Conservation (phyloP, 2,113 vertebrate genomes). For the Melanerpes aurifrons region DNA sequence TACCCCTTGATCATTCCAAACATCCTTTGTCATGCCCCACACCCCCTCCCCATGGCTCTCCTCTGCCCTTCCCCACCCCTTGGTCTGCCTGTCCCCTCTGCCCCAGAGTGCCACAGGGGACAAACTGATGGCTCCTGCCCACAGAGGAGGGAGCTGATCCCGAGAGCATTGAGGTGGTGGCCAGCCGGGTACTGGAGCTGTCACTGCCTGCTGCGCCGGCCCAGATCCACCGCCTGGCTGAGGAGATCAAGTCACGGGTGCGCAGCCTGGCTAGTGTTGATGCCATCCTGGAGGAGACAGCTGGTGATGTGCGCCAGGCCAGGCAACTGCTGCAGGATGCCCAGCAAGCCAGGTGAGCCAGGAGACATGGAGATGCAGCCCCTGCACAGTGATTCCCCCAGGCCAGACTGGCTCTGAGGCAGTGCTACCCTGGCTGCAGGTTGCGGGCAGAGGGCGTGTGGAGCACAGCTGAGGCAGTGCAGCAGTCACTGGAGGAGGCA, state of each 20-base stretch:
- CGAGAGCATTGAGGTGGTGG: slow-evolving; percentile 92
- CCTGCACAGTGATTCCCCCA: fast-evolving
- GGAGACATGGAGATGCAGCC: fast-evolving
- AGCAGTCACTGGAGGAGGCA: slow-evolving; percentile 84
- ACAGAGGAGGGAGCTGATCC: slow-evolving; percentile 96
- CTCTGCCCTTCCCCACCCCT: not conserved
- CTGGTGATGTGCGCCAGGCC: slow-evolving; percentile 85
- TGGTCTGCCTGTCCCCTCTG: not conserved
- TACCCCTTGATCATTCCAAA: not conserved
- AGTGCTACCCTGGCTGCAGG: not conserved
- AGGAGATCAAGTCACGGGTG: slow-evolving; percentile 91
- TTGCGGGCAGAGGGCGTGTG: slow-evolving; percentile 86
- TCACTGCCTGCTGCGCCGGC: slow-evolving; percentile 91
- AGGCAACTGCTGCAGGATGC: slow-evolving; percentile 89
- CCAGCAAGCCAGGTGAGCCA: slow-evolving; percentile 84
- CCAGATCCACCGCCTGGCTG: slow-evolving; percentile 88
- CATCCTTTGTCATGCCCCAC: not conserved
- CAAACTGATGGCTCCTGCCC: slow-evolving; percentile 1
- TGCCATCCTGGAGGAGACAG: slow-evolving; percentile 88
- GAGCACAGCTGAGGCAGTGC: slow-evolving; percentile 83
- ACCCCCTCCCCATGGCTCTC: not conserved
- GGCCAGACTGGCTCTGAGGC: not conserved
- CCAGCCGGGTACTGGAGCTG: slow-evolving; percentile 89
- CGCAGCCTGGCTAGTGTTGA: slow-evolving; percentile 92
- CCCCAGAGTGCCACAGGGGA: fast-evolving